Evolutionary conservation across 2,797 vertebrate species (phyloP).

Genomic region (Gymnoscopelus braueri): DNA sequence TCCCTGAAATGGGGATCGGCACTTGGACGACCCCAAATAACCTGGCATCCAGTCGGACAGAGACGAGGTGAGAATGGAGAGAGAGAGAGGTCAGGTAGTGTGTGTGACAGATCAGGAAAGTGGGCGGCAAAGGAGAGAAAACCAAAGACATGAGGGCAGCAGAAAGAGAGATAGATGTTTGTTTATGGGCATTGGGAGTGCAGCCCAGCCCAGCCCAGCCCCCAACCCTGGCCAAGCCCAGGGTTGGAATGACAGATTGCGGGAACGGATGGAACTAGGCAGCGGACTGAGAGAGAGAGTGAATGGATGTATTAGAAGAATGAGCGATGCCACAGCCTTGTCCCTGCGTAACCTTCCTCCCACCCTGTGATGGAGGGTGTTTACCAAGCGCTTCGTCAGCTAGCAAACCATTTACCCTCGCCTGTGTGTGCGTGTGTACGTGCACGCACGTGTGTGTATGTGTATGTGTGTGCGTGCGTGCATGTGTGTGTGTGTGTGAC

Average conservation of each 20-base stretch:
- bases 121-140: not conserved
- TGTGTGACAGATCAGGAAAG: too few species aligned
- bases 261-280: slow-evolving; percentile 33
- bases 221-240: too few species aligned
- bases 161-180: slow-evolving; percentile 2
- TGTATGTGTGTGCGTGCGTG: slow-evolving; percentile 24
- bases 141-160: slow-evolving; percentile 26
- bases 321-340: slow-evolving; percentile 54
- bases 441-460: slow-evolving; percentile 27
- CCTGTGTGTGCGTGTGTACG: slow-evolving; percentile 8
- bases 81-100: too few species aligned
- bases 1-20: too few species aligned
- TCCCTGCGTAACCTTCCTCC: slow-evolving; percentile 55
- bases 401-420: slow-evolving; percentile 15
- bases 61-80: too few species aligned
- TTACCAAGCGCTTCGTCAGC: slow-evolving; percentile 56
- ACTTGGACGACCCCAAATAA: too few species aligned
- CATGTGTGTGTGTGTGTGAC: slow-evolving; percentile 12
- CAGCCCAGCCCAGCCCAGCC: not conserved
- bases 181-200: slow-evolving; percentile 5
- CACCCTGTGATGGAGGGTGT: slow-evolving; percentile 49
- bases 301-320: slow-evolving; percentile 21
- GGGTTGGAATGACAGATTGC: slow-evolving; percentile 46
- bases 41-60: too few species aligned
- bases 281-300: slow-evolving; percentile 38